phyloP scores from a whole-genome alignment of 2,888 invertebrate species.

The Carcina quercana region DNA sequence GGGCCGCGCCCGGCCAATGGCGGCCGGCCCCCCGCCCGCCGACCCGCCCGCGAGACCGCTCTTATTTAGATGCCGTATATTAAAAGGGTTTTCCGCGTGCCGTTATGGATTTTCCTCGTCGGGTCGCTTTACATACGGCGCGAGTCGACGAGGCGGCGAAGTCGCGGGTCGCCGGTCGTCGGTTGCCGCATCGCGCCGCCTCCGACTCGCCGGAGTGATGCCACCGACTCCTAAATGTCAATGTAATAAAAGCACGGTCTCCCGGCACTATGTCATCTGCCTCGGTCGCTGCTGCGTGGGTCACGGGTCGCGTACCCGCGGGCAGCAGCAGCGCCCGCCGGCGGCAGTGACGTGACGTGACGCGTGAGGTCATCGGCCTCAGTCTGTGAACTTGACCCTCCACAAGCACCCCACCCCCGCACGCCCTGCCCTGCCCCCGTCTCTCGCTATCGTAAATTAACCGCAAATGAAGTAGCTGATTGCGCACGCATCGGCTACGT shows the following conservation, averaged over 20 bases:
- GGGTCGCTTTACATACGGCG: slow-evolving; percentile 56
- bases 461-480: no score
- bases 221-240: background rate
- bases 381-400: no score
- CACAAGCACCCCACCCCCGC: no score
- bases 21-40: slow-evolving; percentile 31
- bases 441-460: no score
- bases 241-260: no score
- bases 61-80: slow-evolving; percentile 73
- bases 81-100: slow-evolving; percentile 74
- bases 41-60: slow-evolving; percentile 33
- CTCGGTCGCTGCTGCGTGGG: no score
- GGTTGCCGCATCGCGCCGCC: slow-evolving; percentile 10
- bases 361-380: background rate
- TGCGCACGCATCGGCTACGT: no score
- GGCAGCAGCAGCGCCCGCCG: background rate
- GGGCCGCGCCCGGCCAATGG: slow-evolving; percentile 51
- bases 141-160: slow-evolving; percentile 11
- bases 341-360: background rate
- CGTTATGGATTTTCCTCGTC: slow-evolving; percentile 68
- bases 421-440: no score
- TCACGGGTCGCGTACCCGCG: background rate
- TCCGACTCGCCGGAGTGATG: background rate
- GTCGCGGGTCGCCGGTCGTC: slow-evolving; percentile 14
- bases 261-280: no score